Percentiles rank a stretch among this genome's conserved stretches.
Evolutionary conservation across 2,888 invertebrate genomes (phyloP).

Genomic region (Anthophora plumipes): DNA sequence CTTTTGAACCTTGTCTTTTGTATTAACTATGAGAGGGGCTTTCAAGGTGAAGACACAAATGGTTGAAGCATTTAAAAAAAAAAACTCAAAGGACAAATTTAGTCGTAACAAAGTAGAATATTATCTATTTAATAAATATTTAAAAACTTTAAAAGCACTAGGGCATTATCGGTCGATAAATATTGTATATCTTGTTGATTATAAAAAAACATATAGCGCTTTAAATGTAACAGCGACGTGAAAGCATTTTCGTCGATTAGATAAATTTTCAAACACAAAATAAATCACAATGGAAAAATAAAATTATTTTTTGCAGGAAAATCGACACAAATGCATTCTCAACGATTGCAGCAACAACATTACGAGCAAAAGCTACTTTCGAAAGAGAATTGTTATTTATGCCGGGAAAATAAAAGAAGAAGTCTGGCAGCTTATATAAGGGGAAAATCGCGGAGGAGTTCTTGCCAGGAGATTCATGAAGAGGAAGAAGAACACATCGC

Average conservation of each 20-base stretch:
- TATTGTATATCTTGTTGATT: no score
- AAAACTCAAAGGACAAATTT: no score
- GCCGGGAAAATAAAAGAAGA: constrained; percentile 86
- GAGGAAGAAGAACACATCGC: constrained; percentile 79
- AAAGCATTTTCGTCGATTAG: neutral
- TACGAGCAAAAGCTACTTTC: constrained; percentile 77
- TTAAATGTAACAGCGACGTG: neutral
- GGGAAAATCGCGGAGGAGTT: constrained; percentile 85
- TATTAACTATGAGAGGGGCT: neutral
- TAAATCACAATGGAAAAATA: constrained; percentile 8
- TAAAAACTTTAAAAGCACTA: neutral
- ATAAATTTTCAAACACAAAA: neutral
- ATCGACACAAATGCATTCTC: constrained; percentile 61
- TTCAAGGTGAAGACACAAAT: neutral
- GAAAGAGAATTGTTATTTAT: constrained; percentile 85
- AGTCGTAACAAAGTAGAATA: neutral
- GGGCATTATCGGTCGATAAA: no score
- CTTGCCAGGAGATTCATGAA: constrained; percentile 85
- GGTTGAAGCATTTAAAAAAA: neutral
- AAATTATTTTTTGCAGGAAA: constrained; percentile 55
- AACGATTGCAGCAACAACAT: constrained; percentile 81
- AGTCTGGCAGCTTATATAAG: constrained; percentile 85
- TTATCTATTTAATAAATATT: neutral
- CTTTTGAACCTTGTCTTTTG: neutral
- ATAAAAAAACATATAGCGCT: no score